Evolutionary conservation across 2,113 vertebrate species (phyloP).

Genomic region (Hirundichthys speculiger): DNA sequence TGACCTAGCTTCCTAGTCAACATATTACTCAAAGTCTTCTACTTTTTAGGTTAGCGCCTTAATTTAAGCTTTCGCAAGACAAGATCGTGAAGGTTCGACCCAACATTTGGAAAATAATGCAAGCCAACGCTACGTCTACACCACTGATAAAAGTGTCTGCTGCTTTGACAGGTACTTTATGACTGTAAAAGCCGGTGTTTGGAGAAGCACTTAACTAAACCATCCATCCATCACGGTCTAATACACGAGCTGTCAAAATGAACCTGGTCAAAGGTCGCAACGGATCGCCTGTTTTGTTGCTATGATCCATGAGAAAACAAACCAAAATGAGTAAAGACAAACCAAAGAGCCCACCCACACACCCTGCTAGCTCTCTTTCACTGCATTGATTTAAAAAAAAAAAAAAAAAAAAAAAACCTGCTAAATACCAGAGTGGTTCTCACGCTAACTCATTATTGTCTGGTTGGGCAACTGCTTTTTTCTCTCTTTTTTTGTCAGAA

Average conservation of each 20-base stretch:
- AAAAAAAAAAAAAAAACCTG: not conserved
- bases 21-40: too few species aligned
- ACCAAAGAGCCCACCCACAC: conserved; percentile 1
- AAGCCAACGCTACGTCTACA: too few species aligned
- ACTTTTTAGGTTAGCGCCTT: too few species aligned
- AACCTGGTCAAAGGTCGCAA: conserved; percentile 45
- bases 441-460: not conserved
- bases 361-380: not conserved
- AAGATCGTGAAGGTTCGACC: too few species aligned
- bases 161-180: too few species aligned
- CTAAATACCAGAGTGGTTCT: not conserved
- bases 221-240: conserved; percentile 41
- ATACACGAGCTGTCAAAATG: conserved; percentile 40
- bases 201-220: conserved; percentile 13
- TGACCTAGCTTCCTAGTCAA: too few species aligned
- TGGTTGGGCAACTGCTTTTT: conserved; percentile 8
- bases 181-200: conserved; percentile 15
- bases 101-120: too few species aligned
- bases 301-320: conserved; percentile 55
- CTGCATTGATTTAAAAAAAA: not conserved
- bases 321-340: conserved; percentile 14
- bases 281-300: conserved; percentile 38
- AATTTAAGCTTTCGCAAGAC: too few species aligned
- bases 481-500: too few species aligned
- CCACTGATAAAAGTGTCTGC: too few species aligned